Evolutionary conservation across 1,140 invertebrate genomes (phyloP).

Genomic region (Bilobella aurantiaca): DNA sequence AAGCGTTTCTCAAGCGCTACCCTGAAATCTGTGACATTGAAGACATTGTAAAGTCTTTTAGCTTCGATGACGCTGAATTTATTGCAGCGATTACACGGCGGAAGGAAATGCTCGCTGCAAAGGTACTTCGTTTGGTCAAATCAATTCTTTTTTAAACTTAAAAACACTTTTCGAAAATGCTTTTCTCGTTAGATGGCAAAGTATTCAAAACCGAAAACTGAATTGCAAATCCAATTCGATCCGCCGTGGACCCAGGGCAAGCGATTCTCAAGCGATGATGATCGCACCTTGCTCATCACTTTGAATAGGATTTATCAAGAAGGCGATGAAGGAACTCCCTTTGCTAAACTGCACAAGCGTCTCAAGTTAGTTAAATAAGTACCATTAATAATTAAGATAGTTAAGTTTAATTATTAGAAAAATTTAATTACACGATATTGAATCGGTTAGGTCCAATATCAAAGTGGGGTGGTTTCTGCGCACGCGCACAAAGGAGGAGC

Average conservation of each 20-base stretch:
- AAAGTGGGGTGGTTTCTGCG: background rate
- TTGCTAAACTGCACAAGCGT: background rate
- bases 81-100: background rate
- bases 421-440: background rate
- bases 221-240: background rate
- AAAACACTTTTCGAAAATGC: background rate
- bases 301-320: background rate
- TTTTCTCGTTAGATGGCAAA: background rate
- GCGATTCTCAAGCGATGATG: constrained; percentile 6
- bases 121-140: background rate
- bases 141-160: background rate
- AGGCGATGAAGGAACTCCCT: background rate
- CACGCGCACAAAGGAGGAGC: constrained; percentile 6
- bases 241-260: background rate
- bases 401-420: background rate
- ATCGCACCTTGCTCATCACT: background rate
- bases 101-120: background rate
- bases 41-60: background rate
- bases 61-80: too few relatives aligned
- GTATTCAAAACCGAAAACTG: background rate
- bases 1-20: constrained; percentile 13
- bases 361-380: constrained; percentile 1
- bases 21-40: constrained; percentile 14
- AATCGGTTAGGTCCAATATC: background rate
- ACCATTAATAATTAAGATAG: too few relatives aligned